Evolutionary conservation across 2,113 vertebrate species (phyloP).

Genomic region (Chloroceryle aenea): DNA sequence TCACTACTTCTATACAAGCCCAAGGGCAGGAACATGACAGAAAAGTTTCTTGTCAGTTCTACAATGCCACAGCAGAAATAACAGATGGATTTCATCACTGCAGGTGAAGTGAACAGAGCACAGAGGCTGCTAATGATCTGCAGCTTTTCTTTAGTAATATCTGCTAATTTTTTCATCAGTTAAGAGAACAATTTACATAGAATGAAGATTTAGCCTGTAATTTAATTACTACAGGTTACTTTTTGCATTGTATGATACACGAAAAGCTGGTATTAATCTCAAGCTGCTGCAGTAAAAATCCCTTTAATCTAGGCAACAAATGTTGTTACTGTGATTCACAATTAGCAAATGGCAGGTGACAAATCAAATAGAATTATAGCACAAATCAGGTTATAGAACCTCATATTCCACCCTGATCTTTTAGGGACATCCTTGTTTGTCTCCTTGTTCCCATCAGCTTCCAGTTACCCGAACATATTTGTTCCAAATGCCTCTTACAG

Average conservation of each 20-base stretch:
- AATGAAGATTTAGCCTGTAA: background rate
- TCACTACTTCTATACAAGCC: background rate
- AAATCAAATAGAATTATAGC: background rate
- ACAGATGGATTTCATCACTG: background rate
- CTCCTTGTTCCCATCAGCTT: background rate
- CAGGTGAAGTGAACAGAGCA: background rate
- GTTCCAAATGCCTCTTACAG: background rate
- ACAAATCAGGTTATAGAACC: background rate
- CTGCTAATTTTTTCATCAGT: background rate
- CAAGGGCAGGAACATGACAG: background rate
- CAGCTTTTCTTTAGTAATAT: background rate
- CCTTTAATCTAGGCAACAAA: constrained; percentile 6
- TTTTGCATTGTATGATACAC: background rate
- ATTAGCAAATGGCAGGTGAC: constrained; percentile 23
- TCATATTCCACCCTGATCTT: background rate
- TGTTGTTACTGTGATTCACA: background rate
- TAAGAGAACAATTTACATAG: background rate
- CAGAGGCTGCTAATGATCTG: background rate
- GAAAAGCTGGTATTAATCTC: constrained; percentile 2
- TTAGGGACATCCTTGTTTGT: background rate
- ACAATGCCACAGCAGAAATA: background rate
- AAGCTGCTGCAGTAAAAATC: constrained; percentile 34
- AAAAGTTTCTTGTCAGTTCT: background rate
- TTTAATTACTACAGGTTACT: constrained; percentile 36
- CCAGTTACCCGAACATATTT: background rate